Base-by-base conservation (phyloP, 1,140 invertebrate genomes). In the Drosophila virilis region DNA sequence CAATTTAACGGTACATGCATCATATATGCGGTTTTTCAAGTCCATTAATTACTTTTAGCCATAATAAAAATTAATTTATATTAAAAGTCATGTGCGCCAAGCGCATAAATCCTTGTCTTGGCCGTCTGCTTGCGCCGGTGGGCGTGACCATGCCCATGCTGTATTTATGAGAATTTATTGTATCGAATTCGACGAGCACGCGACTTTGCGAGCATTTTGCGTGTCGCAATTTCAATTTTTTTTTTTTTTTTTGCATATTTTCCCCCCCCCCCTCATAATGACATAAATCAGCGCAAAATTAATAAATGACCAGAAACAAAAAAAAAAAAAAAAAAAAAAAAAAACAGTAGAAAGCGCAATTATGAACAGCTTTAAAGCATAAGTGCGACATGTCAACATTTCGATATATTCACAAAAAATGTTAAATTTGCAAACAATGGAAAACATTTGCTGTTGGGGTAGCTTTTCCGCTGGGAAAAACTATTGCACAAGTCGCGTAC, bases 41-140 rank as follows among this genome's bases (percentile, higher is more conserved):
- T 86, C 83, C 83, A 86, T 86, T 86, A 86, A 86, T 86, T 86
- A 86, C 83, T 86, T 86, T 86, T 88, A 83, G 79, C 78, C 72
- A 79, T 88, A 86, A 86, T 86, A 86, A 86, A 88, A 86, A 86
- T 86, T 86, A 86, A 86, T 86, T 86, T 88, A 88, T 86, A 86
- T 86, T 86, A 86, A 86, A 86, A 86, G 83, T 86, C 83, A 83
- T 77, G 65, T 64, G 76, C 83, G 55, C 48, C 73, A 60, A 51
- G 52, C 71, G 79, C 79, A 86, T 86, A 86, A 86, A 86, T 86
- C 79, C 83, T 79, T 86, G 79, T 88, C 83, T 86, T 86, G 83
- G 76, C 51, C 61, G 67, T 62, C 43, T 66, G 32, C 35, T 22
- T 40, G 45, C 37, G 37, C 51, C 12, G 8, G 42, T 8, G 35